A percentile compares a stretch with the other conserved stretches of the same genome.
Conservation (phyloP, 2,797 vertebrate species). For the Cheirogaleus major region DNA sequence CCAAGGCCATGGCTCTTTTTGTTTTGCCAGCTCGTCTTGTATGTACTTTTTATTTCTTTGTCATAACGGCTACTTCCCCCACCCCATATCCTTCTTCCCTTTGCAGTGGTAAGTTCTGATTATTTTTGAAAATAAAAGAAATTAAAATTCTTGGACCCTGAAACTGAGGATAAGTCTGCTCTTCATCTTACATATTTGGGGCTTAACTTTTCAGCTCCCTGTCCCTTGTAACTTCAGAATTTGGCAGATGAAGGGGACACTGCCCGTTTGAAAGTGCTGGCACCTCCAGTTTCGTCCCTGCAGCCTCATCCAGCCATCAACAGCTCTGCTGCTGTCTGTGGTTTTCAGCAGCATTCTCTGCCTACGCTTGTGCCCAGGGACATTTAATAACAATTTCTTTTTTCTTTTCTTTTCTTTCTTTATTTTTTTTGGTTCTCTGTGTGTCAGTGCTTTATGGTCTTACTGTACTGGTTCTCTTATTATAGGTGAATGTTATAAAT, state of each 20-base stretch:
- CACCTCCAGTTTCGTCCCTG: too few species aligned
- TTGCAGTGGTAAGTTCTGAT: not conserved
- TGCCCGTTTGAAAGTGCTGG: fast-evolving
- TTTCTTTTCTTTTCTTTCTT: not conserved
- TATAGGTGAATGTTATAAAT: too few species aligned
- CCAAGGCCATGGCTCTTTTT: fast-evolving
- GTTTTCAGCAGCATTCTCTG: not conserved
- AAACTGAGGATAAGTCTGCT: not conserved
- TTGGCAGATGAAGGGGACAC: not conserved
- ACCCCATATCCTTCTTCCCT: not conserved
- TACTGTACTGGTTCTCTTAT: not conserved
- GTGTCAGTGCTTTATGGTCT: not conserved
- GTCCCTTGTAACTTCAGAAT: not conserved
- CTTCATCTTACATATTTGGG: not conserved
- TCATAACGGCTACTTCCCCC: fast-evolving
- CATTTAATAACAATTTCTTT: not conserved
- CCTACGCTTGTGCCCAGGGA: fast-evolving
- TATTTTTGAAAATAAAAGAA: not conserved
- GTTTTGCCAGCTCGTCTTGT: not conserved
- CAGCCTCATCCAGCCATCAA: fast-evolving
- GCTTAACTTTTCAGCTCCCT: not conserved
- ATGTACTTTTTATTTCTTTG: not conserved
- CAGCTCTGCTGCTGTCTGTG: not conserved
- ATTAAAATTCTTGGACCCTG: not conserved
- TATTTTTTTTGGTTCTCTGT: not conserved